Percentiles rank a stretch among this genome's conserved stretches.
phyloP scores from a whole-genome alignment of 2,113 vertebrate genomes.

The Cynoglossus semilaevis region DNA sequence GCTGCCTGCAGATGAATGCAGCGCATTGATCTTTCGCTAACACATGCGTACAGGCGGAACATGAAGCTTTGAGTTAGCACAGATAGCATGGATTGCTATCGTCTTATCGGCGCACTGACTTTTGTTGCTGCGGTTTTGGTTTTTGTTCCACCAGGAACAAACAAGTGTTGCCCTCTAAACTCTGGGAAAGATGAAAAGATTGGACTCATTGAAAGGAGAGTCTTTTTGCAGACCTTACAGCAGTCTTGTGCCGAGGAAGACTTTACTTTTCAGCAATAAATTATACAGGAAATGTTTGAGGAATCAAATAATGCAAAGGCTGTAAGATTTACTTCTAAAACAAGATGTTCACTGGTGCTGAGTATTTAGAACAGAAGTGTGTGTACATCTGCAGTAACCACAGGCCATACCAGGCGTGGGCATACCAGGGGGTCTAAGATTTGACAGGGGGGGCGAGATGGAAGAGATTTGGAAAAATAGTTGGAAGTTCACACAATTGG shows the following conservation, averaged over 20 bases:
- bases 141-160: slow-evolving; percentile 48
- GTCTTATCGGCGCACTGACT: slow-evolving; percentile 48
- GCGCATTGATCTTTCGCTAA: slow-evolving; percentile 41
- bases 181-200: slow-evolving; percentile 11
- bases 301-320: no score
- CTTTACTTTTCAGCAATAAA: no score
- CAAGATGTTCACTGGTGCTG: no score
- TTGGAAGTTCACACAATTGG: no score
- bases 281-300: no score
- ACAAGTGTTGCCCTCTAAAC: slow-evolving; percentile 60
- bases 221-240: not conserved
- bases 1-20: slow-evolving; percentile 66
- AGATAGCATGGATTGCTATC: slow-evolving; percentile 51
- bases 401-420: no score
- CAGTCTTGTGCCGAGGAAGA: not conserved
- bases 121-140: slow-evolving; percentile 59
- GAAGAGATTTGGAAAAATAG: no score
- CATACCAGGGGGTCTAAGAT: no score
- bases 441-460: no score
- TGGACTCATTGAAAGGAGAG: slow-evolving; percentile 6
- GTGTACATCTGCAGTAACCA: no score
- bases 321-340: no score
- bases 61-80: slow-evolving; percentile 62
- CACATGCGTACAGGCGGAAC: slow-evolving; percentile 51
- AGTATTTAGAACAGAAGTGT: no score